Base-by-base conservation (phyloP, 1,140 invertebrate species). In the Caenorhabditis inopinata region DNA sequence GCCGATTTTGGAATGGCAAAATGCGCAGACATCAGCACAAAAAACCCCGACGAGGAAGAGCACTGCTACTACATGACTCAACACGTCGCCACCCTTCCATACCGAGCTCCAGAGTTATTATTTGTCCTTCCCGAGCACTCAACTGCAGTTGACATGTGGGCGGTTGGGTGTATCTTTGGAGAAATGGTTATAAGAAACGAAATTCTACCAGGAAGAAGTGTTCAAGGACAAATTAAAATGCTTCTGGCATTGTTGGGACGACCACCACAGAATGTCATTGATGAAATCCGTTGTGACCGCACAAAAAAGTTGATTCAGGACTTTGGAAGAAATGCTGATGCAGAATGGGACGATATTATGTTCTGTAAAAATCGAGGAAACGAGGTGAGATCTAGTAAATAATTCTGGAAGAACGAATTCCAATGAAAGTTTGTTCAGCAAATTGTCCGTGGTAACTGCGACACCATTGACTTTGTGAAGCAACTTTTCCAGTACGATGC, bases 91-190 rank as follows among this genome's bases (percentile, higher is more conserved):
- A 83, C 83, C 3, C 77, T 83, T 18, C 83, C 83, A 11, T 83
- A 83, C 74, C 58, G 91, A 79, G 91, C 91, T 35, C 97, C 97
- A 21, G 97, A 99, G 92, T 98, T 99, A 58, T 98, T 99, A 94
- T 92, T 99, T 27, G 89, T 91, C 95, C 90, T 99, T 98, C 90
- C 97, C 94, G 6, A 97, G 94, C 83, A 83, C 35, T 83, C 81
- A n/a, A 83, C 83, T 14, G 83, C 83, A 2, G 95, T 99, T 45
- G 96, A 98, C 89, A 95, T 98, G 32, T 99, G 96, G 96, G 96
- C 95, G 46, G 96, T 98, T 32, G 97, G 96, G 11, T 98, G 96
- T 89, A 99, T 98, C 86, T 97, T 98, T 88, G 96, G 95, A 11
- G 97, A 98, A 89, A 92, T 99, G 46, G 91, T 98, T 2, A 94